Percentiles rank a stretch among this genome's conserved stretches.
phyloP scores from a whole-genome alignment of 2,888 invertebrate species.

The Litoditis marina region DNA sequence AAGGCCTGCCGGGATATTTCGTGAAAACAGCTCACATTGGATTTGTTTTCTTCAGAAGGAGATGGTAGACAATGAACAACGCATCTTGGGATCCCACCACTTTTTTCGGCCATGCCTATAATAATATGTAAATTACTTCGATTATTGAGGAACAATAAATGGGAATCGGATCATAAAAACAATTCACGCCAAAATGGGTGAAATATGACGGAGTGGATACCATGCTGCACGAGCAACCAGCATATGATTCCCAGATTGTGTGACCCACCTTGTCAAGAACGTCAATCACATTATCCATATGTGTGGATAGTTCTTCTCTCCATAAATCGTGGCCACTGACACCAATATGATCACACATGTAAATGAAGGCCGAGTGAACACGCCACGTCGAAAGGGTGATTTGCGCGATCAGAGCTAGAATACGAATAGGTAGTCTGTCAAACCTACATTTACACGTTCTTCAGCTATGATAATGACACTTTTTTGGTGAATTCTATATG shows the following conservation, averaged over 20 bases:
- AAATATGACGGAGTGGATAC: background rate
- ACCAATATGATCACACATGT: constrained; percentile 56
- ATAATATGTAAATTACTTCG: background rate
- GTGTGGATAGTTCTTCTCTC: constrained; percentile 32
- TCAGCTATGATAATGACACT: no score
- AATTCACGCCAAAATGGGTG: background rate
- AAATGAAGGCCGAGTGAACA: constrained; percentile 32
- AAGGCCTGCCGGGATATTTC: no score
- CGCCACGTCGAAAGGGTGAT: background rate
- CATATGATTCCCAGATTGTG: background rate
- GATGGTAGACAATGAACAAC: constrained; percentile 13
- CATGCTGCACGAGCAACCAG: background rate
- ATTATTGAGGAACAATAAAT: background rate
- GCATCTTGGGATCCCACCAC: background rate
- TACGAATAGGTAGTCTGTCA: no score
- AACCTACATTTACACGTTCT: no score
- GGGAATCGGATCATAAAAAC: background rate
- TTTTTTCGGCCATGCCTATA: background rate
- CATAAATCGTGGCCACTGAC: constrained; percentile 49
- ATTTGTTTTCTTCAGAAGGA: constrained; percentile 21
- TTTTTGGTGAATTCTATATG: no score
- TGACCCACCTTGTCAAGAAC: background rate
- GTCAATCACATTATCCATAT: constrained; percentile 9
- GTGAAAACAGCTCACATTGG: constrained; percentile 16
- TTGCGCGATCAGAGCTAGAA: background rate